A percentile compares a stretch with the other conserved stretches of the same genome.
Evolutionary conservation across 2,797 vertebrate species (phyloP).

Genomic region (Sebastes jordani): DNA sequence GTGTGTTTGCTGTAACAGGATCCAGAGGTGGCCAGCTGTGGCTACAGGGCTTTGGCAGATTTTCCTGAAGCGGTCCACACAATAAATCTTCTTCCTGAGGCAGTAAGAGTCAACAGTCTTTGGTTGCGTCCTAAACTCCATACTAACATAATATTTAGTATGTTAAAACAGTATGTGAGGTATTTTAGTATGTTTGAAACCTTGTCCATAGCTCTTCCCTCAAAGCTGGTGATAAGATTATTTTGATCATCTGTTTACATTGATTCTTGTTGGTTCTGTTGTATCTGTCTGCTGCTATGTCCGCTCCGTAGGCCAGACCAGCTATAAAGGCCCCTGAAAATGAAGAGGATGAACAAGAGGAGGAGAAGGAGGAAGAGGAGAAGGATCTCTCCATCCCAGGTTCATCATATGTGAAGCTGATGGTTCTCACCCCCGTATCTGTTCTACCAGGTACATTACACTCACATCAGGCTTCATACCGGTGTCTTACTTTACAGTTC

Average conservation of each 20-base stretch:
- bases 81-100: constrained; percentile 88
- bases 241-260: neutral
- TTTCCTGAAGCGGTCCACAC: constrained; percentile 86
- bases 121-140: too few relatives aligned
- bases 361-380: constrained; percentile 81
- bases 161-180: too few relatives aligned
- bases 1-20: constrained; percentile 77
- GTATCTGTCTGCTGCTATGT: neutral
- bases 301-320: constrained; percentile 83
- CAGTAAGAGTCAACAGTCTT: constrained; percentile 74
- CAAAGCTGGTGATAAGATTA: rapidly evolving
- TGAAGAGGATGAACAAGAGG: constrained; percentile 56
- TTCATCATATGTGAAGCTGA: constrained; percentile 88
- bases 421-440: constrained; percentile 78
- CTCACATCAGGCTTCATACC: neutral
- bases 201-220: too few relatives aligned
- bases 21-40: constrained; percentile 84
- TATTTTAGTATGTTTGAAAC: too few relatives aligned
- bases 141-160: too few relatives aligned
- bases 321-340: constrained; percentile 59
- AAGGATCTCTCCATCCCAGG: constrained; percentile 87
- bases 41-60: constrained; percentile 88
- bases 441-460: constrained; percentile 87
- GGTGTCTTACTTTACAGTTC: neutral
- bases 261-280: neutral